A percentile compares a stretch with the other conserved stretches of the same genome.
Conservation (phyloP, 1,140 invertebrate species). For the Sitophilus oryzae region DNA sequence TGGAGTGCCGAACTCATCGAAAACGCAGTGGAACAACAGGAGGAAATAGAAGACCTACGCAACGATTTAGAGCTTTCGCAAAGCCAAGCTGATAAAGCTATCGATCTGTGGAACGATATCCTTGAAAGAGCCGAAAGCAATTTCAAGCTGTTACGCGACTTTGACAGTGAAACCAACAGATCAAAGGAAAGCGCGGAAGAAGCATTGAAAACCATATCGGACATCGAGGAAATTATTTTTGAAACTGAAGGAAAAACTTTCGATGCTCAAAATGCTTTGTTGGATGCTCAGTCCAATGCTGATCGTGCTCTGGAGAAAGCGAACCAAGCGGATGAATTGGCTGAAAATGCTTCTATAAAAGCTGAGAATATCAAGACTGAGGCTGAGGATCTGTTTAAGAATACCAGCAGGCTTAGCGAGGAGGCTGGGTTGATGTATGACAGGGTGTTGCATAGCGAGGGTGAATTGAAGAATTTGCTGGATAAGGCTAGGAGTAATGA, state of each 20-base stretch:
- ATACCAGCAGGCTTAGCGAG: slow-evolving; percentile 66
- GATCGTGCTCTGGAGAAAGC: slow-evolving; percentile 69
- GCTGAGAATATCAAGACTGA: slow-evolving; percentile 63
- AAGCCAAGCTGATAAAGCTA: slow-evolving; percentile 70
- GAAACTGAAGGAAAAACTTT: slow-evolving; percentile 57
- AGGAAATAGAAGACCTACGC: slow-evolving; percentile 59
- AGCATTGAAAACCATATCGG: slow-evolving; percentile 54
- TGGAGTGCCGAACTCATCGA: slow-evolving; percentile 44
- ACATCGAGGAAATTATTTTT: slow-evolving; percentile 51
- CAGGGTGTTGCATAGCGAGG: slow-evolving; percentile 65
- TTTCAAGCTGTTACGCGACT: slow-evolving; percentile 76
- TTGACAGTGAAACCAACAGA: slow-evolving; percentile 80
- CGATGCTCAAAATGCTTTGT: slow-evolving; percentile 65
- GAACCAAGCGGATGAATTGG: slow-evolving; percentile 63
- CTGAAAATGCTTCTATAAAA: slow-evolving; percentile 66
- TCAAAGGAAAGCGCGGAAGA: slow-evolving; percentile 63
- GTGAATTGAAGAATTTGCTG: slow-evolving; percentile 64
- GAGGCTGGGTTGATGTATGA: slow-evolving; percentile 69
- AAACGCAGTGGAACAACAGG: slow-evolving; percentile 53
- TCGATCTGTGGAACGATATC: slow-evolving; percentile 76
- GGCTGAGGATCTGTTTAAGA: slow-evolving; percentile 67
- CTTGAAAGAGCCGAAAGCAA: slow-evolving; percentile 83
- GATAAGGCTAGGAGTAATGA: slow-evolving; percentile 69
- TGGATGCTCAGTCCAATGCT: slow-evolving; percentile 72
- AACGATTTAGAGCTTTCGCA: slow-evolving; percentile 64